These are phyloP conservation scores for Parauchenoglanis ngamensis DNA, from an alignment of 2,797 vertebrate species.

Conservation along the genomic window DNA sequence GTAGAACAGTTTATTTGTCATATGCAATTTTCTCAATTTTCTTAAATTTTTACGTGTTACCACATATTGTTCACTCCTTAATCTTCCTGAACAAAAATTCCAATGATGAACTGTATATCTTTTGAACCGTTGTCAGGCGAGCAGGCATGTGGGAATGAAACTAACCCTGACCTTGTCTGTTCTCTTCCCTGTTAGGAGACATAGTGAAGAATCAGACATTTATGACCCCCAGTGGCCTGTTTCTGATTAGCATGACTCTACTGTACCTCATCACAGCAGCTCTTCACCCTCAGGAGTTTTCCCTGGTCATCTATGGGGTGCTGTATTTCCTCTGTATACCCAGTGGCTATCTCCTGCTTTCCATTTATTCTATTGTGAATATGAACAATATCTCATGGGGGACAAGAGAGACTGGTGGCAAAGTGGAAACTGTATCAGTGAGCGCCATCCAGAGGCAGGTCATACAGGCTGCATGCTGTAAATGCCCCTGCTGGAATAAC, in stretches of 20 bases:
- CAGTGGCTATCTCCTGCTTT: constrained; percentile 62
- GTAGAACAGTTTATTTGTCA: too few species aligned
- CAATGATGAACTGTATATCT: too few species aligned
- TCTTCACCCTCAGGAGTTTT: constrained; percentile 71
- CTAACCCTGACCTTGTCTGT: not conserved
- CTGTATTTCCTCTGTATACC: constrained; percentile 64
- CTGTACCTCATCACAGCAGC: constrained; percentile 62
- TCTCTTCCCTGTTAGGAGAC: constrained; percentile 52
- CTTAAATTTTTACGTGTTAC: too few species aligned
- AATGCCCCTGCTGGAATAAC: constrained; percentile 46
- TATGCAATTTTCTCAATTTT: too few species aligned
- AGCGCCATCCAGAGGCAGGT: constrained; percentile 22
- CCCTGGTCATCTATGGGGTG: constrained; percentile 59
- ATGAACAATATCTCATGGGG: constrained; percentile 69
- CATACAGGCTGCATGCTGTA: constrained; percentile 37
- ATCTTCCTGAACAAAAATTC: too few species aligned
- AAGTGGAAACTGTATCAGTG: constrained; percentile 20
- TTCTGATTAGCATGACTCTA: constrained; percentile 58
- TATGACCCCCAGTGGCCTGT: constrained; percentile 69
- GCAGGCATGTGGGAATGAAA: not conserved
- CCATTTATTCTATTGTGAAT: constrained; percentile 66
- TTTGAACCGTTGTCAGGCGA: too few species aligned
- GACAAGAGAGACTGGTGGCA: constrained; percentile 56
- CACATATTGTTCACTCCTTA: too few species aligned
- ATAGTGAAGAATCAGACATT: constrained; percentile 65